These are phyloP conservation scores for Siphlonurus alternatus DNA, from an alignment of 2,888 invertebrate species.

Conservation along the genomic window DNA sequence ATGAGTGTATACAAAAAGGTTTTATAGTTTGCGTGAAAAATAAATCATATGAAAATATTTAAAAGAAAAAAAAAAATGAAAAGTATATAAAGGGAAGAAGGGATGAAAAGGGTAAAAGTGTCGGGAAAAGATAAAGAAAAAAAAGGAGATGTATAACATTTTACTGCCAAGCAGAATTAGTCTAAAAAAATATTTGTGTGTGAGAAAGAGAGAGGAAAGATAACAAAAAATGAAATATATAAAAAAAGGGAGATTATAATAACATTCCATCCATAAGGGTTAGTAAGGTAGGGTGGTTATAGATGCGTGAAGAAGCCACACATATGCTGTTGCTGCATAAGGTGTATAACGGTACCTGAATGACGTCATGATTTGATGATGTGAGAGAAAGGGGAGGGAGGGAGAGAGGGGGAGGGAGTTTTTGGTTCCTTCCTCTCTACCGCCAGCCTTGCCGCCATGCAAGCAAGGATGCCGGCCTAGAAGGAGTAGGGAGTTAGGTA, in stretches of 20 bases:
- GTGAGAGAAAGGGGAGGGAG: background rate
- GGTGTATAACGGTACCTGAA: background rate
- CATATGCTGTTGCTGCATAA: no score
- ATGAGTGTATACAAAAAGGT: background rate
- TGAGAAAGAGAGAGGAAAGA: no score
- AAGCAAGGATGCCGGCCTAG: background rate
- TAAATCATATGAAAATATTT: background rate
- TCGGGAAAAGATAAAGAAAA: background rate
- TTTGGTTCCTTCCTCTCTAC: background rate
- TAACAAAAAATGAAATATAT: background rate
- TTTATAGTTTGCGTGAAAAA: background rate
- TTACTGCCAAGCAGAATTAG: background rate
- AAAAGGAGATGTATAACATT: background rate
- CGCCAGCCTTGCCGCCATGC: background rate
- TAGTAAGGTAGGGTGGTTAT: background rate
- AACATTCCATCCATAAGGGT: background rate
- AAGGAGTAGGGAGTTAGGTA: background rate
- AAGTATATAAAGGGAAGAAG: background rate
- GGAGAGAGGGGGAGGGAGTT: background rate
- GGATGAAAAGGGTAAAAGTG: no score
- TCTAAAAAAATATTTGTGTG: no score
- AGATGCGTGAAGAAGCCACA: no score
- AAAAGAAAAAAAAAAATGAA: background rate
- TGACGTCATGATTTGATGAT: no score
- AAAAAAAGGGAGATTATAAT: background rate